These are phyloP conservation scores for Tineola bisselliella DNA, from an alignment of 2,888 invertebrate species.

Conservation along the genomic window DNA sequence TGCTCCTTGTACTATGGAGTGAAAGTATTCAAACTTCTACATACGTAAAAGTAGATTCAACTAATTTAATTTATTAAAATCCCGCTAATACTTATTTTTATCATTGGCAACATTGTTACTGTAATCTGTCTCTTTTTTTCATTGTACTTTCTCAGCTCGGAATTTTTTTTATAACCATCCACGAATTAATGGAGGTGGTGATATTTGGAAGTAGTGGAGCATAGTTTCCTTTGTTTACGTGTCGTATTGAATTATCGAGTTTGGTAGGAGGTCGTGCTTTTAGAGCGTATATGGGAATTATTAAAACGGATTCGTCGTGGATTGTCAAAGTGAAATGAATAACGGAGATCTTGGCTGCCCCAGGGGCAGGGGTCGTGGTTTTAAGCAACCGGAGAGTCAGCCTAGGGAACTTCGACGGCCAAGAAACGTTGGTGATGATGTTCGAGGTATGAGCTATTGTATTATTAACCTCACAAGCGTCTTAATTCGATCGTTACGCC, in stretches of 20 bases:
- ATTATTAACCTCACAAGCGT: background rate
- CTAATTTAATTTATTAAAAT: too few relatives aligned
- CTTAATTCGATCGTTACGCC: background rate
- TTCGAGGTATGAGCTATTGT: constrained; percentile 36
- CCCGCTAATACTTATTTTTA: background rate
- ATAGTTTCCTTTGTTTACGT: constrained; percentile 61
- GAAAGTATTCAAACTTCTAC: background rate
- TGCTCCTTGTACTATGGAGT: background rate
- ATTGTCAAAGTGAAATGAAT: constrained; percentile 44
- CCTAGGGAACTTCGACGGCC: constrained; percentile 60
- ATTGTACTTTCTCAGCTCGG: background rate
- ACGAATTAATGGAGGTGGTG: background rate
- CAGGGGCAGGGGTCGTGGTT: constrained; percentile 62
- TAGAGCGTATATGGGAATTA: background rate
- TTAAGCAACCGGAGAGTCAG: constrained; percentile 56
- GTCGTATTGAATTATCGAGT: constrained; percentile 34
- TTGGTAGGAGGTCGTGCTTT: background rate
- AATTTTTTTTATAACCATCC: background rate
- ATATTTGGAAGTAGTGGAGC: background rate
- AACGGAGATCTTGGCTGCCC: constrained; percentile 62
- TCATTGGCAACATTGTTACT: background rate
- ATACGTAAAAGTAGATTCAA: too few relatives aligned
- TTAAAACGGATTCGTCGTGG: constrained; percentile 16
- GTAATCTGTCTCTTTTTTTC: background rate
- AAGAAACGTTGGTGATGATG: constrained; percentile 40